Percentiles rank a stretch among this genome's conserved stretches.
These are phyloP conservation scores for Cosmia trapezina DNA, from an alignment of 2,888 invertebrate species.

Conservation along the genomic window DNA sequence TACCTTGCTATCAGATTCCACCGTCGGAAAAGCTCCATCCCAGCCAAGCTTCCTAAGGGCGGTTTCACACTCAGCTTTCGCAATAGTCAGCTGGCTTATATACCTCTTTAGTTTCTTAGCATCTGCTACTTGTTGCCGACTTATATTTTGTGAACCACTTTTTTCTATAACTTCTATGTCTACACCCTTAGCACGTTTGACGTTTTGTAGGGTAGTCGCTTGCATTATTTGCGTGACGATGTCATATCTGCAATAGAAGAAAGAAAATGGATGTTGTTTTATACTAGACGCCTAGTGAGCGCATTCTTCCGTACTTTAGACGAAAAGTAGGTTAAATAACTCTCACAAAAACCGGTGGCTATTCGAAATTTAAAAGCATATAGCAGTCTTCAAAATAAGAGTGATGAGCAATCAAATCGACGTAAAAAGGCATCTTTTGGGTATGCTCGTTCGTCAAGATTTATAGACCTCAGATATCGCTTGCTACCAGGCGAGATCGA, in stretches of 20 bases:
- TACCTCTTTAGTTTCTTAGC: constrained; percentile 96
- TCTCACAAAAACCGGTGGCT: constrained; percentile 7
- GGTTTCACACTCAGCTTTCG: constrained; percentile 95
- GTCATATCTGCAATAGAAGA: constrained; percentile 91
- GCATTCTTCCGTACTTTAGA: background rate
- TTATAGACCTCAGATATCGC: too few relatives aligned
- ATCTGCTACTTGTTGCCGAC: constrained; percentile 94
- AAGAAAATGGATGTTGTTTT: background rate
- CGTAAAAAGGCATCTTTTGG: background rate
- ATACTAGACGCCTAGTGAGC: constrained; percentile 4
- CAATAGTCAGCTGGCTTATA: constrained; percentile 94
- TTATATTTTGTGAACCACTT: constrained; percentile 88
- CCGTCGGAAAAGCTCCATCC: constrained; percentile 93
- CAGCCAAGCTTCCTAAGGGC: constrained; percentile 94
- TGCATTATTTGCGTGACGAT: constrained; percentile 98
- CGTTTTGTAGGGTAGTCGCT: constrained; percentile 97
- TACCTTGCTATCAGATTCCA: constrained; percentile 87
- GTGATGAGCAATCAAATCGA: background rate
- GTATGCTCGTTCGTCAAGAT: background rate
- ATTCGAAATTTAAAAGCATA: constrained; percentile 5
- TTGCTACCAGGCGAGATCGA: too few relatives aligned
- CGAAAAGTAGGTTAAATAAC: constrained; percentile 23
- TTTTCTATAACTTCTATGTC: constrained; percentile 91
- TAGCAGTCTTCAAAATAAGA: background rate
- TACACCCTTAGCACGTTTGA: constrained; percentile 95